phyloP scores from a whole-genome alignment of 2,888 invertebrate species.

The Troglohyphantes excavatus region DNA sequence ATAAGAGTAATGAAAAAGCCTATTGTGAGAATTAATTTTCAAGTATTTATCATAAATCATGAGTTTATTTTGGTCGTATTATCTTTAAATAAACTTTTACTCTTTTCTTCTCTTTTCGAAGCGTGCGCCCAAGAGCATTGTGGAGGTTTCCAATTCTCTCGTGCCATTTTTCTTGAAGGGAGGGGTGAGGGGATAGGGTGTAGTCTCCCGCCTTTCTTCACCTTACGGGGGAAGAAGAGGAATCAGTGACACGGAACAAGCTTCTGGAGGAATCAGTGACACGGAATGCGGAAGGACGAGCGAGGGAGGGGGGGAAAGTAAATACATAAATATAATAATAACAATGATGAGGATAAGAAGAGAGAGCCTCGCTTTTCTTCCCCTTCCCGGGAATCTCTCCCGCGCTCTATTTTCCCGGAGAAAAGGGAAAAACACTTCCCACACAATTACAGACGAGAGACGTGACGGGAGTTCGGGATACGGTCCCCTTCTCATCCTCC shows the following conservation, averaged over 20 bases:
- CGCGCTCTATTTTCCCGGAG: slow-evolving; percentile 34
- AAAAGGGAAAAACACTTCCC: slow-evolving; percentile 61
- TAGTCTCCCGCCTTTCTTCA: background rate
- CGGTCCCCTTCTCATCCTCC: background rate
- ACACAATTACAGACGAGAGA: slow-evolving; percentile 71
- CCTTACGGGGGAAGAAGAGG: background rate
- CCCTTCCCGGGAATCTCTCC: background rate
- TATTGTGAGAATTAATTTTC: too few species aligned
- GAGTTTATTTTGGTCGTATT: too few species aligned
- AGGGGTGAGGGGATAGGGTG: too few species aligned
- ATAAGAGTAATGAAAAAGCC: too few species aligned
- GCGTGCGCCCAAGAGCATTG: too few species aligned
- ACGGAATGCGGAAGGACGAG: slow-evolving; percentile 23
- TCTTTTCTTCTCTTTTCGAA: too few species aligned
- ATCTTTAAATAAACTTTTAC: too few species aligned
- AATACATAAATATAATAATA: slow-evolving; percentile 40
- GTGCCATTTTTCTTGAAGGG: too few species aligned
- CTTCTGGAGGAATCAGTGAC: background rate
- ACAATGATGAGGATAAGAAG: background rate
- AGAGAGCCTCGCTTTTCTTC: slow-evolving; percentile 33
- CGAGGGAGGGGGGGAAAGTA: slow-evolving; percentile 16
- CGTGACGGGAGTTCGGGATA: slow-evolving; percentile 65
- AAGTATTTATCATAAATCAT: too few species aligned
- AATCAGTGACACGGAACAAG: too few species aligned
- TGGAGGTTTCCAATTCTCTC: too few species aligned